Evolutionary conservation across 2,888 invertebrate genomes (phyloP).

Genomic region (Crossocerus cetratus): DNA sequence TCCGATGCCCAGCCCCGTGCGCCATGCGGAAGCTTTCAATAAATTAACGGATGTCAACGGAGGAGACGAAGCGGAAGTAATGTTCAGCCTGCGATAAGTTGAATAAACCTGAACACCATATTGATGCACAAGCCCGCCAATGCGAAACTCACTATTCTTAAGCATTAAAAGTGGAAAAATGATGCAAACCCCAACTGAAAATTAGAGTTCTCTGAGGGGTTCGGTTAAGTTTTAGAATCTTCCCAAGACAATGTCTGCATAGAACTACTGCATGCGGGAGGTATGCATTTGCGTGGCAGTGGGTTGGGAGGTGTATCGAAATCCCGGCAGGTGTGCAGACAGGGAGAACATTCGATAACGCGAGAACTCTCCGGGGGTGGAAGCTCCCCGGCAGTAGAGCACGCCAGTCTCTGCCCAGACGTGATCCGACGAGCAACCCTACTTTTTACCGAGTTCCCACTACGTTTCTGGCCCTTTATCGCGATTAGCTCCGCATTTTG

Average conservation of each 20-base stretch:
- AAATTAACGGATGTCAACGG: not conserved
- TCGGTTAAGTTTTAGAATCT: too few relatives aligned
- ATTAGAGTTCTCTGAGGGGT: too few relatives aligned
- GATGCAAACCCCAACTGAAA: too few relatives aligned
- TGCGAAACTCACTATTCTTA: too few relatives aligned
- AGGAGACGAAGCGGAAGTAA: not conserved
- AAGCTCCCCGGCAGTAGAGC: constrained; percentile 50
- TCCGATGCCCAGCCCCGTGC: constrained; percentile 29
- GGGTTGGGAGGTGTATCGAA: constrained; percentile 45
- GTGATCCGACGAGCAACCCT: constrained; percentile 69
- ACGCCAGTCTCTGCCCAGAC: constrained; percentile 74
- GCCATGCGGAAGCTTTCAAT: constrained; percentile 29
- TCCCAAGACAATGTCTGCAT: too few relatives aligned
- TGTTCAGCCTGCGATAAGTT: not conserved
- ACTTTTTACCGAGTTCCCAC: constrained; percentile 46
- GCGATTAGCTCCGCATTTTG: constrained; percentile 9
- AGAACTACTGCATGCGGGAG: too few relatives aligned
- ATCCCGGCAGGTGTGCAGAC: constrained; percentile 50
- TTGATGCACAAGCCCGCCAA: not conserved
- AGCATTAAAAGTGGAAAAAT: too few relatives aligned
- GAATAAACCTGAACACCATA: not conserved
- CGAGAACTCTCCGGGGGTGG: constrained; percentile 40
- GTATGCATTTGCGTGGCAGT: constrained; percentile 19
- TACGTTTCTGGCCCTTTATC: constrained; percentile 22
- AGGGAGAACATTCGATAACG: constrained; percentile 50